Evolutionary conservation across 2,888 invertebrate genomes (phyloP), one percentile per base, ranked within the genome.

Genomic region (Seira musarum): DNA sequence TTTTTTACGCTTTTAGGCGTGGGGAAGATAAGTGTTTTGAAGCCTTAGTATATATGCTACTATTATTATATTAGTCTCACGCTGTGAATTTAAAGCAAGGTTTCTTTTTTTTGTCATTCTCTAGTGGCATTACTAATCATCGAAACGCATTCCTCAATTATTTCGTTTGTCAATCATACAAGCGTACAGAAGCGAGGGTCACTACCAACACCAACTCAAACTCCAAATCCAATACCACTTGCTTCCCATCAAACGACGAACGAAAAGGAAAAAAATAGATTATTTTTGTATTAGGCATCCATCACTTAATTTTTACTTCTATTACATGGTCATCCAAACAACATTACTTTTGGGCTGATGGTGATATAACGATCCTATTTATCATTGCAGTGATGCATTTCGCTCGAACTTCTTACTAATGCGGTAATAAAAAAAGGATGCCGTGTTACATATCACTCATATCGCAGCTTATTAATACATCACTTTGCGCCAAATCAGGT

Each of bases 141-240:
- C 53, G 30, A 73, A 67, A 60, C 40, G 64, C 68, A 69, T 64
- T 68, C 69, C 74, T 21, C 71, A 80, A 80, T 80, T 80, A 74
- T 68, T 69, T 73, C 69, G 74, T 80, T 80, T 80, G 80, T 80
- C 80, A 80, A 80, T 80, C 80, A 80, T 63, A 40, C 13, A n/a
- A n/a, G n/a, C n/a, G n/a, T n/a, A n/a, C n/a, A n/a, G n/a, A n/a
- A n/a, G n/a, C n/a, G n/a, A n/a, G n/a, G n/a, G n/a, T n/a, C n/a
- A n/a, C n/a, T n/a, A n/a, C n/a, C n/a, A n/a, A n/a, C n/a, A n/a
- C n/a, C n/a, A n/a, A n/a, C n/a, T n/a, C n/a, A n/a, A n/a, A n/a
- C n/a, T n/a, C n/a, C n/a, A n/a, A n/a, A n/a, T n/a, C n/a, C n/a
- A n/a, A n/a, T n/a, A n/a, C n/a, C n/a, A n/a, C n/a, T n/a, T n/a